These are phyloP conservation scores for Atta colombica DNA, from an alignment of 1,140 invertebrate genomes.

Conservation along the genomic window DNA sequence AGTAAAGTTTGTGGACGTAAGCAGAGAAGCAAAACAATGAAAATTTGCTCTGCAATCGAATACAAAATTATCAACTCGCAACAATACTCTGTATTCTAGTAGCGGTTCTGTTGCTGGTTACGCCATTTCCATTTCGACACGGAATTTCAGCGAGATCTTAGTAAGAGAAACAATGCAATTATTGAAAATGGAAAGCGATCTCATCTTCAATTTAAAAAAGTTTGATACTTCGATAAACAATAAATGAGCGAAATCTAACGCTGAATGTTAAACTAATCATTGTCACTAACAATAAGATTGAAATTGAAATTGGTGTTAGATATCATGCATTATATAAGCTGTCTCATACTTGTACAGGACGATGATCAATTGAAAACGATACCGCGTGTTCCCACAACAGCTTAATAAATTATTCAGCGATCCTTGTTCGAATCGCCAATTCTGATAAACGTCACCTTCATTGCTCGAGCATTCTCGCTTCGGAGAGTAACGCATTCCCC, in stretches of 20 bases:
- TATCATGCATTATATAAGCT: not conserved
- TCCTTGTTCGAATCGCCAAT: not conserved
- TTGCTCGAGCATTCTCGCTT: not conserved
- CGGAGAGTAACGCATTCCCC: slow-evolving; percentile 24
- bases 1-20: not conserved
- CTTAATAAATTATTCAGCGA: slow-evolving; percentile 23
- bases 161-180: slow-evolving; percentile 1
- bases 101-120: not conserved
- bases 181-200: not conserved
- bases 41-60: not conserved
- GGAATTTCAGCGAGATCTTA: not conserved
- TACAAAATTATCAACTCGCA: slow-evolving; percentile 3
- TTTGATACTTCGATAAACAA: slow-evolving; percentile 18
- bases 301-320: not conserved
- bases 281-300: slow-evolving; percentile 2
- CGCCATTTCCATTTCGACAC: not conserved
- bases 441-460: slow-evolving; percentile 10
- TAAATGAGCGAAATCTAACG: not conserved
- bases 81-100: not conserved
- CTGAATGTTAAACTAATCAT: not conserved
- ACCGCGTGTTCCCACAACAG: not conserved
- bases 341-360: not conserved
- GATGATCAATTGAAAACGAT: not conserved
- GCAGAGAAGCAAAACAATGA: not conserved
- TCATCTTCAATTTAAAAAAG: slow-evolving; percentile 36